Percentiles rank a stretch among this genome's conserved stretches.
Evolutionary conservation across 92 coral and sea anemone species (phyloP).

Genomic region (Epizoanthus fatuus): DNA sequence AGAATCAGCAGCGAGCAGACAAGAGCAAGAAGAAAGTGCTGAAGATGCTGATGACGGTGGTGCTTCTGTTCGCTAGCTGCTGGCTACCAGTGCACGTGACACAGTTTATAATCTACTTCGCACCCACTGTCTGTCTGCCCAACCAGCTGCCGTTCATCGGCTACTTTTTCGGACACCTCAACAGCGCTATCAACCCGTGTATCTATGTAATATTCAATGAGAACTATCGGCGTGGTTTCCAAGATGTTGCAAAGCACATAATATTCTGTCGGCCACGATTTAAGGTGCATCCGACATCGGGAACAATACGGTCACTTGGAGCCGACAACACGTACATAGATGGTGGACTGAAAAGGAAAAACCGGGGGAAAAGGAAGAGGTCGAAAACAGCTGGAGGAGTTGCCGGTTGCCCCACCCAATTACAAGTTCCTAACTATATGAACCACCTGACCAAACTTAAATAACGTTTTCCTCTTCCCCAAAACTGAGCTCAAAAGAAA

Average conservation of each 20-base stretch:
- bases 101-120: slow-evolving; percentile 75
- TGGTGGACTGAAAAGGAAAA: not conserved
- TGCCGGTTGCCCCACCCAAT: not conserved
- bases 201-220: slow-evolving; percentile 84
- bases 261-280: slow-evolving; percentile 50
- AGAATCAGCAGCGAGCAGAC: slow-evolving; percentile 79
- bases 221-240: slow-evolving; percentile 81
- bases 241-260: slow-evolving; percentile 59
- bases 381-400: not conserved
- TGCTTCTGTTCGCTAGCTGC: slow-evolving; percentile 80
- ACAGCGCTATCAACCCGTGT: slow-evolving; percentile 88
- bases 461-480: too few species aligned
- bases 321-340: slow-evolving; percentile 53
- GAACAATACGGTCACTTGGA: slow-evolving; percentile 8
- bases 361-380: too few species aligned
- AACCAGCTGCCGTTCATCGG: slow-evolving; percentile 52
- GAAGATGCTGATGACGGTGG: slow-evolving; percentile 82
- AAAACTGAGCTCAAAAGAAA: too few species aligned
- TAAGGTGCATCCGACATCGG: slow-evolving; percentile 1
- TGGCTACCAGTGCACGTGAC: slow-evolving; percentile 82
- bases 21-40: slow-evolving; percentile 86
- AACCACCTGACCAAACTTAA: too few species aligned
- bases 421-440: too few species aligned
- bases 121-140: slow-evolving; percentile 65
- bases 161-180: slow-evolving; percentile 79